Base-by-base conservation (phyloP, 2,113 vertebrate species). In the Uria lomvia region DNA sequence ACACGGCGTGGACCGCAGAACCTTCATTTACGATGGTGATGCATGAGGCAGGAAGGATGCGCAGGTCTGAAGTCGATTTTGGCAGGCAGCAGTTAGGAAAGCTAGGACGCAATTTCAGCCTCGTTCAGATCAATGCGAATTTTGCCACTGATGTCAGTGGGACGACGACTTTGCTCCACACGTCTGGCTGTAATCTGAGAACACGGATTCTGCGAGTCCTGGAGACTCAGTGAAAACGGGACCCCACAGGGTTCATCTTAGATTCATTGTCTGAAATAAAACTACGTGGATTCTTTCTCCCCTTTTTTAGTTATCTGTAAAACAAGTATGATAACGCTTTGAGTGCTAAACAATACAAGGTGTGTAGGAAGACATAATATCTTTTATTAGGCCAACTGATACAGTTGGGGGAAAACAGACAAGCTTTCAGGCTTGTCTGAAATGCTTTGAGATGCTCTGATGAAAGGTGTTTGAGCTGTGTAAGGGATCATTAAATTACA, bases 401-500 rank as follows among this genome's bases (percentile, higher is more conserved):
- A 95, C 70, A 95, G 96, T 8, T 93, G 85, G 90, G 87, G 85
- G 45, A 96, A 96, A 97, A 59, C 85, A 95, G 96, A 90, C 84
- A 94, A 95, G 96, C 93, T 96, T 96, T 96, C 90, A 93, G 94
- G 87, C 92, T 95, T 96, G 94, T 82, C 90, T 96, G 93, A 95
- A 97, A 91, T 70, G 80, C 91, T 96, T 94, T 96, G 92, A 94
- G 95, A 95, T 79, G 92, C 92, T 94, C 94, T 92, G 86, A 96
- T 97, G 92, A 96, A 97, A 97, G 95, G 96, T 97, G 92, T 80
- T 95, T 5, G 88, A 96, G 86, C 82, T 88, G 92, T 94, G 96
- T 94, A 90, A 95, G 92, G 89, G 91, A 97, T 97, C 96, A 95
- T 95, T 97, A 96, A 92, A 96, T 97, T 94, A 97, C 94, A 78